A percentile compares a stretch with the other conserved stretches of the same genome.
Evolutionary conservation across 2,888 invertebrate species (phyloP).

Genomic region (Netelia virgata): DNA sequence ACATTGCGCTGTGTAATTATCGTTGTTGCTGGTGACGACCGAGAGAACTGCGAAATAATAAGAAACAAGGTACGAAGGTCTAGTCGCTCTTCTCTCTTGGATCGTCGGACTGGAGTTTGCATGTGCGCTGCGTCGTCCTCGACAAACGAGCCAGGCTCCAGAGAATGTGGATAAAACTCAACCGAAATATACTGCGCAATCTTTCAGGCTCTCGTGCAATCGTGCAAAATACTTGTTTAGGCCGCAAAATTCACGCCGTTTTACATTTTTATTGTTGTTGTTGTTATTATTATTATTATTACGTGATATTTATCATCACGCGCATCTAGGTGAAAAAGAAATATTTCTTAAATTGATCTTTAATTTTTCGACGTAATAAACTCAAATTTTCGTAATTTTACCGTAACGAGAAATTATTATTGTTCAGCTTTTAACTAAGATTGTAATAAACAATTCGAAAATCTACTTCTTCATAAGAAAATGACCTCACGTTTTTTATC

Average conservation of each 20-base stretch:
- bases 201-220: constrained; percentile 58
- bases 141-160: constrained; percentile 34
- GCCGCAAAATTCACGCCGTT: not conserved
- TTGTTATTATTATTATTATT: too few species aligned
- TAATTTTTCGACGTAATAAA: too few species aligned
- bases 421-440: too few species aligned
- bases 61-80: constrained; percentile 46
- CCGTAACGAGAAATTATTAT: too few species aligned
- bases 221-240: constrained; percentile 10
- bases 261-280: not conserved
- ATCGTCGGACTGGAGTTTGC: constrained; percentile 59
- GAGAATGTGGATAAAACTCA: constrained; percentile 46
- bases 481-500: too few species aligned
- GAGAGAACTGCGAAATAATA: constrained; percentile 40
- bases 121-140: constrained; percentile 52
- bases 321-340: not conserved
- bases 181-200: constrained; percentile 64
- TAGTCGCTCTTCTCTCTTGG: constrained; percentile 52
- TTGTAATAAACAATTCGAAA: too few species aligned
- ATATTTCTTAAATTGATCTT: too few species aligned
- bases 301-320: not conserved
- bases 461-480: too few species aligned
- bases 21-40: constrained; percentile 49
- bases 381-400: too few species aligned
- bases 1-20: constrained; percentile 62